Conservation (phyloP, 2,888 invertebrate species). For the Bombylius discolor region DNA sequence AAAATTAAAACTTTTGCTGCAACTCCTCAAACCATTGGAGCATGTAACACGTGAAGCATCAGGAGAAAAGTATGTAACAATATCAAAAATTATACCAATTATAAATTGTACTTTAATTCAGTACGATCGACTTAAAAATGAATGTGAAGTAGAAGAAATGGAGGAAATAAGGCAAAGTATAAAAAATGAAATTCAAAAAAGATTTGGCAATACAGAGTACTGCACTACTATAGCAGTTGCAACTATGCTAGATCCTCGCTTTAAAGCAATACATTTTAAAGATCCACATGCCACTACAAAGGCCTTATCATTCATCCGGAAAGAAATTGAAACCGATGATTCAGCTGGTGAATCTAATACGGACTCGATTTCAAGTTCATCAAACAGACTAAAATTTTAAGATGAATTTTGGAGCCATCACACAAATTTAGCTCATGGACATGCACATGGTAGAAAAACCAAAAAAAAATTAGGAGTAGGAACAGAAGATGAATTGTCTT, state of each 20-base stretch:
- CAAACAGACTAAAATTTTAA: too few species aligned
- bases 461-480: background rate
- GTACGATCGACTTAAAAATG: background rate
- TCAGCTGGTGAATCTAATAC: background rate
- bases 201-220: background rate
- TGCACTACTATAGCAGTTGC: background rate
- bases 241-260: background rate
- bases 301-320: background rate
- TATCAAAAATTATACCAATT: background rate
- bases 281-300: background rate
- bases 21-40: too few species aligned
- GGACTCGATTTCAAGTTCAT: background rate
- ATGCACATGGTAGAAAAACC: background rate
- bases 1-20: too few species aligned
- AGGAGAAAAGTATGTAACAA: too few species aligned
- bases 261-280: background rate
- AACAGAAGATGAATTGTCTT: background rate
- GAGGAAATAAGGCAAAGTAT: background rate
- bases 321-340: background rate
- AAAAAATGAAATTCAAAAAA: background rate
- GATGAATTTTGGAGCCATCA: too few species aligned
- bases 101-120: background rate
- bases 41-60: too few species aligned
- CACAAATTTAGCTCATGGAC: background rate
- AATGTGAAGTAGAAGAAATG: background rate